Conservation (phyloP, 2,113 vertebrate species). For the Stictonetta naevosa region DNA sequence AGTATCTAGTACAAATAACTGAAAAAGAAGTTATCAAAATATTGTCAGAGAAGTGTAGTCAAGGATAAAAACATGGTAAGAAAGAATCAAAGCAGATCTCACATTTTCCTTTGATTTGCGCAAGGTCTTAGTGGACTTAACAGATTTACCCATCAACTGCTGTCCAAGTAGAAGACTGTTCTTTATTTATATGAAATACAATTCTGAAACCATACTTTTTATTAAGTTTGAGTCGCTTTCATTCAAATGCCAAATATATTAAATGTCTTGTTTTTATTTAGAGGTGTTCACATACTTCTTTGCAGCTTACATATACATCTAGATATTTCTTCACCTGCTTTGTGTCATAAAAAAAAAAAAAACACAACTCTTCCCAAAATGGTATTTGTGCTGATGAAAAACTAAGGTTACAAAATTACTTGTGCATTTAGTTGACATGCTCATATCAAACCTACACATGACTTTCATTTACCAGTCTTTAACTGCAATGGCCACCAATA, state of each 20-base stretch:
- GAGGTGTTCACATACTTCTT: not conserved
- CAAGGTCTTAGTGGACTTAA: not conserved
- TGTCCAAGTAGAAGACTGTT: not conserved
- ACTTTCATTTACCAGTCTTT: not conserved
- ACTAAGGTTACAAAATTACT: not conserved
- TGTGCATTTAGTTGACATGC: not conserved
- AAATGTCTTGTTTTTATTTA: not conserved
- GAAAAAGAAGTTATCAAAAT: conserved; percentile 6
- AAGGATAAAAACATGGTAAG: not conserved
- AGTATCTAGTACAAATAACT: not conserved
- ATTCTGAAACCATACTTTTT: not conserved
- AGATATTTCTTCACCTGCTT: not conserved
- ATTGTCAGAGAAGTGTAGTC: not conserved
- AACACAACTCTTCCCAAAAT: not conserved
- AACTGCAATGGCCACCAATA: not conserved
- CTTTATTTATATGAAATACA: not conserved
- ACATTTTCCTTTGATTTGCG: not conserved
- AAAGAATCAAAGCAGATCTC: not conserved
- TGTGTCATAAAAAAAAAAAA: not conserved
- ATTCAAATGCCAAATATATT: not conserved
- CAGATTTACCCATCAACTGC: not conserved
- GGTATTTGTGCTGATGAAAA: not conserved
- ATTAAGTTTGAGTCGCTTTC: not conserved
- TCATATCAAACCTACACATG: not conserved
- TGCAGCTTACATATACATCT: not conserved